Evolutionary conservation across 2,888 invertebrate species (phyloP).

Genomic region (Fragum fragum): DNA sequence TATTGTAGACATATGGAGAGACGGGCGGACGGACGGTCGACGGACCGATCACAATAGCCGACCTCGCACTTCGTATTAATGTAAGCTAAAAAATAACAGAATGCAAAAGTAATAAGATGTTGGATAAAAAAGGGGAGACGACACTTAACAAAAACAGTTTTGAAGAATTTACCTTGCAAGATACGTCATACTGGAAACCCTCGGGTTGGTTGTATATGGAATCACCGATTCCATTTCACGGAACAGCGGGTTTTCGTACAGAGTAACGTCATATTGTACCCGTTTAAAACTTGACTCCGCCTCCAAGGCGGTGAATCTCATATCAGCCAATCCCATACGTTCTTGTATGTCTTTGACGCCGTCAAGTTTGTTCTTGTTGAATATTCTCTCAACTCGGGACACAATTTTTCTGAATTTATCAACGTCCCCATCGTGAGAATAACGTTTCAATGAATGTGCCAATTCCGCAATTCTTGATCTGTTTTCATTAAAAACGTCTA

Average conservation of each 20-base stretch:
- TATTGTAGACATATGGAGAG: too few relatives aligned
- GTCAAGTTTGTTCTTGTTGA: conserved; percentile 35
- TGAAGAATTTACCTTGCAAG: conserved; percentile 47
- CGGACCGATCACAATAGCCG: too few relatives aligned
- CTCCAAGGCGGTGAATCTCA: conserved; percentile 46
- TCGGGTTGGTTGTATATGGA: conserved; percentile 58
- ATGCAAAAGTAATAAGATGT: too few relatives aligned
- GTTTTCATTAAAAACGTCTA: conserved; percentile 33
- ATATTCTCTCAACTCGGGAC: conserved; percentile 29
- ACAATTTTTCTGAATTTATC: conserved; percentile 30
- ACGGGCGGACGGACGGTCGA: too few relatives aligned
- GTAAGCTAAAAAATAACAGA: too few relatives aligned
- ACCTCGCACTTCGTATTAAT: too few relatives aligned
- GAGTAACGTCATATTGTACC: conserved; percentile 40
- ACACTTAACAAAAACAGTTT: too few relatives aligned
- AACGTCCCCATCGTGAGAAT: conserved; percentile 46
- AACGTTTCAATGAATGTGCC: conserved; percentile 48
- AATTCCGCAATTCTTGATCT: conserved; percentile 27
- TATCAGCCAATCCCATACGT: conserved; percentile 49
- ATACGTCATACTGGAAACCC: conserved; percentile 53
- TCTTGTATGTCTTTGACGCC: not conserved
- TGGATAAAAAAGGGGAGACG: too few relatives aligned
- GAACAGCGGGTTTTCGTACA: conserved; percentile 41
- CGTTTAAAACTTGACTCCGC: conserved; percentile 45
- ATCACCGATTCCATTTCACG: conserved; percentile 47